Base-by-base conservation (phyloP, 2,888 invertebrate species). In the Saturnia pavonia region DNA sequence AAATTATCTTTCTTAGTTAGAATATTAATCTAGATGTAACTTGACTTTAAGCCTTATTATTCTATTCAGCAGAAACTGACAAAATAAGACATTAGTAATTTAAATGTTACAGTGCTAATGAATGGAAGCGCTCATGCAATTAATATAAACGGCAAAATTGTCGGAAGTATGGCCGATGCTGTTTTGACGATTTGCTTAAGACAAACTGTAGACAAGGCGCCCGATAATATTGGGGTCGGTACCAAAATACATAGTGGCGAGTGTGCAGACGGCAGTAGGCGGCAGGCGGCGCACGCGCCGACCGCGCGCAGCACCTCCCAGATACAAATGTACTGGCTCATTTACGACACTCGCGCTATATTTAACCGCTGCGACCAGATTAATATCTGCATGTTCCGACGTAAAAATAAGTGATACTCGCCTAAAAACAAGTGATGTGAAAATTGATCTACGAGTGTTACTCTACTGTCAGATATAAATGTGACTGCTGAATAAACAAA, bases 141-240 rank as follows among this genome's bases (percentile, higher is more conserved):
- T 81, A 85, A 83, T 82, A 84, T 85, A 82, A 83, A 86, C 85
- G 79, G 87, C 84, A 74, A 82, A 84, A 76, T 78, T 86, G 87
- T 89, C 90, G 90, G 91, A 91, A 91, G 88, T 81, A 82, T 83
- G 80, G 80, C 80, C 80, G 75, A 80, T 78, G 87, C 84, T 89
- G 89, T 91, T 90, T 90, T 90, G 90, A 91, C 87, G 92, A 92
- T 90, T 89, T 85, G 87, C 86, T 82, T 77, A 90, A 93, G 91
- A 93, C 90, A 91, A 89, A 93, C 92, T 85, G 92, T 91, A 88
- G 89, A 92, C 91, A 86, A 89, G 88, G 87, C 91, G 91, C 82
- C 83, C 87, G 88, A 78, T 89, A 77, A 84, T 85, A 93, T 92
- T 91, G 93, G 90, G 94, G 94, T 91, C 94, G 92, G 86, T 90